Evolutionary conservation across 2,797 vertebrate genomes (phyloP).

Genomic region (Ateles fusciceps): DNA sequence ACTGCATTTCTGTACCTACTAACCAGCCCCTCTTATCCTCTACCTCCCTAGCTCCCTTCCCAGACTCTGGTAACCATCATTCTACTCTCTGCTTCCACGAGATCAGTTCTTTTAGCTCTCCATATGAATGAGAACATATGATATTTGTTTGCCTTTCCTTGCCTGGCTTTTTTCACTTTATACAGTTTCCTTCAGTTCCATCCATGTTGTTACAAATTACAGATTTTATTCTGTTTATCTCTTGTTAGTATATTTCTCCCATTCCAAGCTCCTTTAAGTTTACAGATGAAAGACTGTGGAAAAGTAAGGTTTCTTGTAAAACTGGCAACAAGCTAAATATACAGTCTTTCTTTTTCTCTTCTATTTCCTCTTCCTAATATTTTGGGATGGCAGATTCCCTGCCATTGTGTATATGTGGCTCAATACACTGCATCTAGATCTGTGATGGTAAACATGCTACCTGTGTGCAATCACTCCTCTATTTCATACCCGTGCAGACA

Average conservation of each 20-base stretch:
- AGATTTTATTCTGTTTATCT: background rate
- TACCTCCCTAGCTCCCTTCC: background rate
- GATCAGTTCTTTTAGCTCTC: background rate
- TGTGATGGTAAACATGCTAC: background rate
- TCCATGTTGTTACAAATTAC: background rate
- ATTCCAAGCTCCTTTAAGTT: background rate
- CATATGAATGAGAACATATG: background rate
- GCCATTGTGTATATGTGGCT: background rate
- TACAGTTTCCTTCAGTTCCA: background rate
- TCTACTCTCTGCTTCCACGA: background rate
- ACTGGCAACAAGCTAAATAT: background rate
- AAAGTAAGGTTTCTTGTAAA: background rate
- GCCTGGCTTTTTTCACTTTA: background rate
- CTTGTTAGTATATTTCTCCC: background rate
- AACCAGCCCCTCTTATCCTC: background rate
- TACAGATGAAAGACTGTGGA: background rate
- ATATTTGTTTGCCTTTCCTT: background rate
- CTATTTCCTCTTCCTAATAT: background rate
- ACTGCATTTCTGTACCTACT: background rate
- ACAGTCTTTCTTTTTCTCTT: background rate
- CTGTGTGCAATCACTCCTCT: fast-evolving
- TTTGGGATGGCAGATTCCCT: background rate
- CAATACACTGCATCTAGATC: background rate
- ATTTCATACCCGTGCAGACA: fast-evolving
- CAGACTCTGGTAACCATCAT: background rate